phyloP scores from a whole-genome alignment of 2,113 vertebrate genomes.

The Ranitomeya variabilis region DNA sequence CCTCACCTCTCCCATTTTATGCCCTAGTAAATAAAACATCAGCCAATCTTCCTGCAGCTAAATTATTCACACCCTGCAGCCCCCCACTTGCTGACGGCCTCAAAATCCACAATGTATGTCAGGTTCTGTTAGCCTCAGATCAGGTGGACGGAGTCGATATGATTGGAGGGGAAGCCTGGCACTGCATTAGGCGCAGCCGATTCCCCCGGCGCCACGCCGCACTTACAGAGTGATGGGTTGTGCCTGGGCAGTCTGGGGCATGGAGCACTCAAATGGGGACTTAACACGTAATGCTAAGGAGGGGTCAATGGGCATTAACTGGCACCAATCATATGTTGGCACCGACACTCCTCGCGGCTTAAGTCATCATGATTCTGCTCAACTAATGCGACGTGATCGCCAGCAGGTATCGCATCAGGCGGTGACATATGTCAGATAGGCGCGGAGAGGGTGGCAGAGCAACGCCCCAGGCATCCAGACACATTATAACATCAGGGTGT shows the following conservation, averaged over 20 bases:
- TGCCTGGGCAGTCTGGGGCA: not conserved
- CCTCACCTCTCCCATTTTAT: slow-evolving; percentile 31
- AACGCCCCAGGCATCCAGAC: not conserved
- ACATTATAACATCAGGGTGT: not conserved
- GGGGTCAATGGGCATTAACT: not conserved
- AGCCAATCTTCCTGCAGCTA: slow-evolving; percentile 51
- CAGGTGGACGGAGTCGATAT: not conserved
- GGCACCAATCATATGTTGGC: not conserved
- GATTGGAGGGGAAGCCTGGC: not conserved
- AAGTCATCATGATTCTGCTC: not conserved
- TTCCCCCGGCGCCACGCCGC: not conserved
- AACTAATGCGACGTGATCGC: not conserved
- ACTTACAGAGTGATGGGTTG: not conserved
- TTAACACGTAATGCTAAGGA: not conserved
- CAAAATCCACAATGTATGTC: slow-evolving; percentile 37
- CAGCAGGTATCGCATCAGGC: too few relatives aligned
- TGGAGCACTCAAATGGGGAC: not conserved
- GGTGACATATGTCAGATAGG: slow-evolving; percentile 9
- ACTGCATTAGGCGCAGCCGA: not conserved
- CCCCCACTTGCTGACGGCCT: slow-evolving; percentile 47
- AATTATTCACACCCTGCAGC: slow-evolving; percentile 54
- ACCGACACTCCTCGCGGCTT: not conserved
- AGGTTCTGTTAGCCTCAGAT: slow-evolving; percentile 20
- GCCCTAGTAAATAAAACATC: slow-evolving; percentile 50
- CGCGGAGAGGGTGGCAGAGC: not conserved